Evolutionary conservation across 2,888 invertebrate species (phyloP), one percentile per base, ranked within the genome.

Genomic region (Pharmacophagus antenor): DNA sequence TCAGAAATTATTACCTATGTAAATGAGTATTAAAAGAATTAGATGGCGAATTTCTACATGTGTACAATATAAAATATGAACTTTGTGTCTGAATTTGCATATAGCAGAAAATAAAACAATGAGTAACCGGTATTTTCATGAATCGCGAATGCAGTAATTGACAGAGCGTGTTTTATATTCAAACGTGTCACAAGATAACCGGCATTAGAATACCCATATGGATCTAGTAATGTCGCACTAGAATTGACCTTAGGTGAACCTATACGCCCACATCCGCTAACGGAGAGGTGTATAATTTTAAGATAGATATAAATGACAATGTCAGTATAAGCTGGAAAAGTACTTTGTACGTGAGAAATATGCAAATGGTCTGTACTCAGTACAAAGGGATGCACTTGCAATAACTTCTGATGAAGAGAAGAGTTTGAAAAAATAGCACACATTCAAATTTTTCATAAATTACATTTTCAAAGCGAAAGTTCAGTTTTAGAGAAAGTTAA

Each of bases 341-440:
- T 62, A 69, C 67, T 77, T 76, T 73, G 67, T 65, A 68, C 66
- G 69, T 70, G 67, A 75, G 75, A 73, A 77, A 82, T 76, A 85
- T 84, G 82, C 78, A 78, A 82, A 84, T 82, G 63, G 52, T 63
- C 68, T 66, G 70, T 67, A 61, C 77, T 74, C 73, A 72, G 75
- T 72, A 77, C 71, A 72, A 73, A 70, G 62, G 67, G 65, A 72
- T 68, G 74, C 70, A 73, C 67, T 65, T 65, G 66, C 64, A 68
- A 70, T 72, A 72, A 70, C 72, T 70, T 67, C 71, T 66, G 67
- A 70, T 72, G 72, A 75, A 80, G 73, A 79, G 79, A 80, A 76
- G 70, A 70, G 69, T 71, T 72, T 72, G 70, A 74, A 74, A 63
- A 63, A 76, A 78, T 76, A 51, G 60, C 70, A 70, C 73, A 73